A percentile compares a stretch with the other conserved stretches of the same genome.
Conservation (phyloP, 2,888 invertebrate species). For the Clistopyga incitator region DNA sequence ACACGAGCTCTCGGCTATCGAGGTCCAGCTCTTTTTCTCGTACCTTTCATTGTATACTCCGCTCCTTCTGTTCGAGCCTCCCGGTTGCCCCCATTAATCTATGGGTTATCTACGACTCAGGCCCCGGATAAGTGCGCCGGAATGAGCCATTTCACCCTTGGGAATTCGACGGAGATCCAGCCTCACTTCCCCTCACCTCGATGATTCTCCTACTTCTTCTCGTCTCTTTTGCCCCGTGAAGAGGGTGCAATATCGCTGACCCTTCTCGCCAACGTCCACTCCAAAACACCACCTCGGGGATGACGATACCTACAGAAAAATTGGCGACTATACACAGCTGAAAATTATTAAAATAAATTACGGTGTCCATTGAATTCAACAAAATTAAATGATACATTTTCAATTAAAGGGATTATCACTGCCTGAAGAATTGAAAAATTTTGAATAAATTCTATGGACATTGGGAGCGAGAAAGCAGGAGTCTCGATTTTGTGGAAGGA, state of each 20-base stretch:
- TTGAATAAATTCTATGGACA: neutral
- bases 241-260: slow-evolving; percentile 55
- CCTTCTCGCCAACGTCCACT: slow-evolving; percentile 44
- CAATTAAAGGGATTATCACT: no score
- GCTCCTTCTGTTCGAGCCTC: slow-evolving; percentile 74
- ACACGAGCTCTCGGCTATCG: slow-evolving; percentile 66
- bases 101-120: slow-evolving; percentile 83
- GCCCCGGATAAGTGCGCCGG: slow-evolving; percentile 82
- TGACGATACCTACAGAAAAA: slow-evolving; percentile 10
- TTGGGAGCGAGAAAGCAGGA: neutral
- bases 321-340: neutral
- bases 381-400: no score
- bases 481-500: slow-evolving; percentile 20
- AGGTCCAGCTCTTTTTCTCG: slow-evolving; percentile 65
- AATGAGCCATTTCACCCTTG: slow-evolving; percentile 84
- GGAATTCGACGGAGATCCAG: slow-evolving; percentile 78
- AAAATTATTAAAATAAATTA: neutral
- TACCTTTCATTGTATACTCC: slow-evolving; percentile 55
- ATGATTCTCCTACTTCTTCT: slow-evolving; percentile 60
- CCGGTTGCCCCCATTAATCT: slow-evolving; percentile 81
- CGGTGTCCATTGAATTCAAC: neutral
- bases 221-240: slow-evolving; percentile 48
- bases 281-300: slow-evolving; percentile 37
- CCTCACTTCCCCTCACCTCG: slow-evolving; percentile 58
- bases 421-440: neutral